phyloP scores from a whole-genome alignment of 2,888 invertebrate genomes.

The Drosophila bunnanda region DNA sequence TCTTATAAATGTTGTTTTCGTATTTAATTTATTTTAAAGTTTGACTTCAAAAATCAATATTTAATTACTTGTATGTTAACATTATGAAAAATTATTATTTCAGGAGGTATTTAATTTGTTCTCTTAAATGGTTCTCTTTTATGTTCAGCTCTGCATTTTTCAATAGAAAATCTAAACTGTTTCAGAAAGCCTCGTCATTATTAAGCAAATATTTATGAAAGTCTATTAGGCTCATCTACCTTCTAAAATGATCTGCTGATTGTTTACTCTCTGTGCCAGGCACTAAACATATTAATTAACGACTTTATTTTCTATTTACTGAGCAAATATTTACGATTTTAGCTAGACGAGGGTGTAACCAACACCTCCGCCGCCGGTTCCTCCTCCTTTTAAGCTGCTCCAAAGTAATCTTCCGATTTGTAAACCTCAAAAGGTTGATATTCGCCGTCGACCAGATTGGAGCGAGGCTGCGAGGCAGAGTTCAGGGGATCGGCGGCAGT shows the following conservation, averaged over 20 bases:
- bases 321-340: not conserved
- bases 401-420: conserved; percentile 82
- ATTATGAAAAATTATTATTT: not conserved
- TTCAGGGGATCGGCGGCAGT: conserved; percentile 36
- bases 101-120: not conserved
- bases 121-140: too few relatives aligned
- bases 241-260: not conserved
- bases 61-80: not conserved
- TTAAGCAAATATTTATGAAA: conserved; percentile 1
- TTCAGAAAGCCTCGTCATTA: not conserved
- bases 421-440: conserved; percentile 83
- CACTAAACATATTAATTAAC: conserved; percentile 5
- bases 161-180: not conserved
- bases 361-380: not conserved
- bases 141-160: too few relatives aligned
- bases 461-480: conserved; percentile 35
- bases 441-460: conserved; percentile 75
- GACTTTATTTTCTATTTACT: conserved; percentile 1
- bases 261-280: not conserved
- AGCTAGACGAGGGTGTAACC: conserved; percentile 8
- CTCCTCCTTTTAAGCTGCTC: conserved; percentile 4
- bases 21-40: not conserved
- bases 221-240: not conserved
- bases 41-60: not conserved
- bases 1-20: rapidly evolving